Percentiles rank a stretch among this genome's conserved stretches.
Evolutionary conservation across 2,113 vertebrate species (phyloP).

Genomic region (Odocoileus virginianus): DNA sequence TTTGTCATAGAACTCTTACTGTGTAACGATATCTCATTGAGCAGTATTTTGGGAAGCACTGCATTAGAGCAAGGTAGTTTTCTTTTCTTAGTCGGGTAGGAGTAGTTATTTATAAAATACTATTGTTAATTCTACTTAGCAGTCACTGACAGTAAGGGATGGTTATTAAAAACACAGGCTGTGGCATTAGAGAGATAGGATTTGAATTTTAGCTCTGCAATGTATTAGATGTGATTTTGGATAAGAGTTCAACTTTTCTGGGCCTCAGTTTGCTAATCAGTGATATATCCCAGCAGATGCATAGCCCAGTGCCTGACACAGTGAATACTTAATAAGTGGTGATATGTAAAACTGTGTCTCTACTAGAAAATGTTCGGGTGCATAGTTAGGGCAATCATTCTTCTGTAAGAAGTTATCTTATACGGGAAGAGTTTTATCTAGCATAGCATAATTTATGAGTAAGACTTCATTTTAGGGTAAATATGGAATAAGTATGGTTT

Average conservation of each 20-base stretch:
- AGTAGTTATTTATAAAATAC: background rate
- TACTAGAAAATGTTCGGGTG: background rate
- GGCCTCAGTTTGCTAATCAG: background rate
- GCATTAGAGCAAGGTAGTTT: background rate
- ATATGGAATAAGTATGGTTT: background rate
- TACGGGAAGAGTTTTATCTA: slow-evolving; percentile 1
- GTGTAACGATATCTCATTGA: background rate
- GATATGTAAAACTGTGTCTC: background rate
- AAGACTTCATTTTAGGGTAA: slow-evolving; percentile 1
- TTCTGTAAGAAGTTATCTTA: background rate
- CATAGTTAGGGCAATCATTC: background rate
- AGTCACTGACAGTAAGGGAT: background rate
- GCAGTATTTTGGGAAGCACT: background rate
- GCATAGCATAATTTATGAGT: background rate
- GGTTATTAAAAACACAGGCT: background rate
- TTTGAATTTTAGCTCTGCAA: slow-evolving; percentile 2
- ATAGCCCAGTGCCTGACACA: background rate
- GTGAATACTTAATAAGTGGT: background rate
- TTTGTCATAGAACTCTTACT: background rate
- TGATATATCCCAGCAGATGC: background rate
- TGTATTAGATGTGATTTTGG: background rate
- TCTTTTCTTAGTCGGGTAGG: background rate
- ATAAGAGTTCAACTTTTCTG: background rate
- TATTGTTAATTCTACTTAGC: background rate
- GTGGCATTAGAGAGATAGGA: background rate